These are phyloP conservation scores for Cryptoprocta ferox DNA, from an alignment of 2,797 vertebrate species.

Conservation along the genomic window DNA sequence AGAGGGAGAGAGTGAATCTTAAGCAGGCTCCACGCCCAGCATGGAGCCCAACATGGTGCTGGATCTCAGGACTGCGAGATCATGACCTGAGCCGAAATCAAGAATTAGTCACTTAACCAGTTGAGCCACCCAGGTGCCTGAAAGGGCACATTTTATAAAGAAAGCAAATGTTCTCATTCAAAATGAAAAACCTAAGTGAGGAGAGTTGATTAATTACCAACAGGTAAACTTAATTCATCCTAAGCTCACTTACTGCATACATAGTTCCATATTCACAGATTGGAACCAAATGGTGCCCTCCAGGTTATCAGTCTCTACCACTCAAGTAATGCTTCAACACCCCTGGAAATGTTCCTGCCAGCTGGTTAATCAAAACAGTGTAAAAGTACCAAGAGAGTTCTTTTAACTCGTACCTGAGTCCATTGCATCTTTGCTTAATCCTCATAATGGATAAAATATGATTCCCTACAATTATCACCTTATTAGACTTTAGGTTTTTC, in stretches of 20 bases:
- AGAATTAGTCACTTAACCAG: too few relatives aligned
- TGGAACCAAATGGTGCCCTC: constrained; percentile 28
- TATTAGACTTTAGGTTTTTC: not conserved
- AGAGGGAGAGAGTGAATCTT: too few relatives aligned
- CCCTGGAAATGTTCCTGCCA: not conserved
- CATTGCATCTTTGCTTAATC: not conserved
- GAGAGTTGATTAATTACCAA: constrained; percentile 17
- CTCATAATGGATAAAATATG: constrained; percentile 8
- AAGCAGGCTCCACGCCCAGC: too few relatives aligned
- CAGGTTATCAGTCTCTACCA: not conserved
- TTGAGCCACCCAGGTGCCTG: too few relatives aligned
- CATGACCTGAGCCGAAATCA: not conserved
- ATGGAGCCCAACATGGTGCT: too few relatives aligned
- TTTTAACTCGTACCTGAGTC: not conserved
- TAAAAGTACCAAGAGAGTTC: not conserved
- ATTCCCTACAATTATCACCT: not conserved
- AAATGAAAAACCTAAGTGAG: constrained; percentile 16
- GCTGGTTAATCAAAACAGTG: not conserved
- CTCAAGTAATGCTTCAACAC: constrained; percentile 7
- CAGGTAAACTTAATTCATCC: not conserved
- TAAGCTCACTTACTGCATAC: not conserved
- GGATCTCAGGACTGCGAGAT: too few relatives aligned
- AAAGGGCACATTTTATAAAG: constrained; percentile 14
- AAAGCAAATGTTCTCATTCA: not conserved
- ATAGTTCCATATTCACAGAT: constrained; percentile 38